A percentile compares a stretch with the other conserved stretches of the same genome.
These are phyloP conservation scores for Ploceus nigricollis DNA, from an alignment of 2,113 vertebrate species.

Conservation along the genomic window DNA sequence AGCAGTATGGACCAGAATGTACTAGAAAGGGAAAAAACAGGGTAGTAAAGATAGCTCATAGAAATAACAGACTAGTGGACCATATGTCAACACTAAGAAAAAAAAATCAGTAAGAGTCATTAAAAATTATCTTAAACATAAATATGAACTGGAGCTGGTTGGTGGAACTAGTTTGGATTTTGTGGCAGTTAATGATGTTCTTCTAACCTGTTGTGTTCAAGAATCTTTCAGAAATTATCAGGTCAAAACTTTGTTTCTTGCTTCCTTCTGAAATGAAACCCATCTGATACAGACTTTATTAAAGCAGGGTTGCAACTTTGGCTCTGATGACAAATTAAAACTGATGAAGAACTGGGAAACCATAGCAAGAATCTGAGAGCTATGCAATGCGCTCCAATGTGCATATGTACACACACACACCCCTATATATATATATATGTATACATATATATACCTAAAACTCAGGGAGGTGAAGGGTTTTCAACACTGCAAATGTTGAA, in stretches of 20 bases:
- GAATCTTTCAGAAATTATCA: background rate
- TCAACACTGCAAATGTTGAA: background rate
- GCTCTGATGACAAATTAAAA: background rate
- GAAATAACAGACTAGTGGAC: background rate
- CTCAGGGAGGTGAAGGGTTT: background rate
- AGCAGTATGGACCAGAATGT: background rate
- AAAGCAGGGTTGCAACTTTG: background rate
- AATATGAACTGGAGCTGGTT: background rate
- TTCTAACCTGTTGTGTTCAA: background rate
- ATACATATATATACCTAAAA: background rate
- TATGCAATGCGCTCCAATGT: background rate
- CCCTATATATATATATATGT: too few species aligned
- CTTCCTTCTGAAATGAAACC: background rate
- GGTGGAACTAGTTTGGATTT: background rate
- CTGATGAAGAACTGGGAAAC: background rate
- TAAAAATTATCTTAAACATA: background rate
- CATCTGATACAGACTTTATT: background rate
- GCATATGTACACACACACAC: accelerated
- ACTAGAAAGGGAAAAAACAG: background rate
- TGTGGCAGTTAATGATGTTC: background rate
- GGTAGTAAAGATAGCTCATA: background rate
- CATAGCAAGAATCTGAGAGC: background rate
- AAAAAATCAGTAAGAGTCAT: background rate
- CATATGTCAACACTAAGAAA: background rate
- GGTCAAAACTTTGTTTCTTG: background rate